Evolutionary conservation across 2,888 invertebrate species (phyloP).

Genomic region (Keiferia lycopersicella): DNA sequence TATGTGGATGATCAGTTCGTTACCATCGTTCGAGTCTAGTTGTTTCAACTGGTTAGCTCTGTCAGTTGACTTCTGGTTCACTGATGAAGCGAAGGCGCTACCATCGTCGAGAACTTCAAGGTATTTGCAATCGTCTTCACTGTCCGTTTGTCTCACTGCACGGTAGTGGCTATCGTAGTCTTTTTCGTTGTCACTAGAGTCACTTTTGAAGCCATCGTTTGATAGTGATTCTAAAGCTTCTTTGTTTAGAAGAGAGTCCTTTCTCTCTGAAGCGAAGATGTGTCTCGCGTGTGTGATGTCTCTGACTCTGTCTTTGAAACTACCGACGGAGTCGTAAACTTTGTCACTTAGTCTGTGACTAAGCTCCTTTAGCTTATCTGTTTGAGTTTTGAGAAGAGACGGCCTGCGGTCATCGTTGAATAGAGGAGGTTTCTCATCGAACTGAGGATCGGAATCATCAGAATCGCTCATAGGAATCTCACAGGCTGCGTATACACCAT

Average conservation of each 20-base stretch:
- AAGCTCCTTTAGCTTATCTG: conserved; percentile 58
- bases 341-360: conserved; percentile 57
- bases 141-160: conserved; percentile 56
- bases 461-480: conserved; percentile 63
- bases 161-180: conserved; percentile 44
- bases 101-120: conserved; percentile 73
- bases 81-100: conserved; percentile 51
- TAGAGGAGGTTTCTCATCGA: conserved; percentile 28
- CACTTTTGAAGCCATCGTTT: conserved; percentile 55
- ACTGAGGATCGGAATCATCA: conserved; percentile 50
- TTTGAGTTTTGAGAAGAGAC: conserved; percentile 47
- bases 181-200: conserved; percentile 46
- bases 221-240: conserved; percentile 40
- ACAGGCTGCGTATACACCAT: conserved; percentile 63
- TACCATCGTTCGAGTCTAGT: conserved; percentile 41
- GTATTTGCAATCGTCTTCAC: conserved; percentile 66
- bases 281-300: conserved; percentile 53
- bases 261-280: conserved; percentile 49
- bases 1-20: conserved; percentile 41
- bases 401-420: conserved; percentile 39
- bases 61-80: conserved; percentile 33
- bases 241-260: conserved; percentile 47
- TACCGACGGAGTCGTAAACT: conserved; percentile 64
- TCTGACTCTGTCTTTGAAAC: conserved; percentile 54
- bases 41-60: conserved; percentile 42